Evolutionary conservation across 2,888 invertebrate genomes (phyloP), one percentile per base, ranked within the genome.

Genomic region (Lydus trimaculatus): DNA sequence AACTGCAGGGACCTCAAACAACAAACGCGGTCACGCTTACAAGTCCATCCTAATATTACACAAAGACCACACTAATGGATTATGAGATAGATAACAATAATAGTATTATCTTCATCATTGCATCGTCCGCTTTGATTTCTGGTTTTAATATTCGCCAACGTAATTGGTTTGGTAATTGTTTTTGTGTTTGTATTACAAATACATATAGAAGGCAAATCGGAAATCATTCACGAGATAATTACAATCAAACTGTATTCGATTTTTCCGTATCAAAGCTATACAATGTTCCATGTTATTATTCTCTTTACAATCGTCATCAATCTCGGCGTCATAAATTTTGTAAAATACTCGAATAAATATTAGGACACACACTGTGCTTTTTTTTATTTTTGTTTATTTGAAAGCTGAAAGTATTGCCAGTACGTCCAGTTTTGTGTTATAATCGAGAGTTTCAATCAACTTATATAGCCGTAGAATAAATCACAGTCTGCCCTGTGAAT

Each of bases 101-200:
- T 80, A 73, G 76, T 77, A 82, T 83, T 83, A 83, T 81, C 83
- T 82, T 82, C 81, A 82, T 82, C 81, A 80, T 75, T 75, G 78
- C 78, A 75, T 78, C 78, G 75, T 76, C 72, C 74, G 81, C 81
- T 83, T 82, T 83, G 83, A 82, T 83, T 83, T 81, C 81, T 80
- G 80, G 80, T 82, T 83, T 82, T 83, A 82, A 83, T 82, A 81
- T 81, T 79, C 81, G 78, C 75, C 72, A 31, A 31, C 72, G 78
- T 81, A 82, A 83, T 83, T 82, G 81, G 79, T 76, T 78, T 69
- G 74, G 80, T 82, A 82, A 83, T 82, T 83, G 82, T 82, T 82
- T 82, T 81, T 81, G 81, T 72, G 75, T 75, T n/a, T 48, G 48
- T 20, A 20, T 48, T 48, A 48, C 48, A 74, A 76, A 76, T 76